phyloP scores from a whole-genome alignment of 2,113 vertebrate genomes.

The Gasterosteus aculeatus region DNA sequence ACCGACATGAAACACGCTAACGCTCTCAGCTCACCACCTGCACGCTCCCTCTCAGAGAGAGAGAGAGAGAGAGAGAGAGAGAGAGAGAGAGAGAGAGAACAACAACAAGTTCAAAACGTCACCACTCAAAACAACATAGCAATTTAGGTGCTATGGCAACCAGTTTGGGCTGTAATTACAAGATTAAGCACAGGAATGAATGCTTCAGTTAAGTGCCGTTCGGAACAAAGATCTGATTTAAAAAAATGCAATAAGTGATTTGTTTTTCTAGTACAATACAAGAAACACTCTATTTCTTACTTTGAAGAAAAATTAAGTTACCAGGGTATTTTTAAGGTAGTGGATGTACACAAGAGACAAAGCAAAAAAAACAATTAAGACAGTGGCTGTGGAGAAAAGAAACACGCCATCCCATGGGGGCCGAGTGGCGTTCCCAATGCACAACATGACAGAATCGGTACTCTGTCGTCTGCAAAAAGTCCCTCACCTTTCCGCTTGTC shows the following conservation, averaged over 20 bases:
- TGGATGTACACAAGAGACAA: constrained; percentile 36
- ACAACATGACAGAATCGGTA: constrained; percentile 42
- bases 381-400: constrained; percentile 40
- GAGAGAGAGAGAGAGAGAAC: too few relatives aligned
- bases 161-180: constrained; percentile 50
- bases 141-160: constrained; percentile 61
- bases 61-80: not conserved
- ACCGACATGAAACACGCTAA: too few relatives aligned
- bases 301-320: constrained; percentile 25
- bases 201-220: not conserved
- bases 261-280: constrained; percentile 19
- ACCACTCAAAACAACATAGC: constrained; percentile 40
- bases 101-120: not conserved
- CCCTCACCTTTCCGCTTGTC: constrained; percentile 22
- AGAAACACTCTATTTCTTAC: not conserved
- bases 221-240: not conserved
- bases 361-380: constrained; percentile 46
- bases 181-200: constrained; percentile 15
- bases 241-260: not conserved
- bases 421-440: constrained; percentile 14
- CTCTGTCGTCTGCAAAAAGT: constrained; percentile 39
- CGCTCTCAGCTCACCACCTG: too few relatives aligned
- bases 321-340: constrained; percentile 22
- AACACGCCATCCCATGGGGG: constrained; percentile 36
- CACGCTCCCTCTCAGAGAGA: too few relatives aligned